Base-by-base conservation (phyloP, 2,888 invertebrate species). In the Sminthurinus aureus region DNA sequence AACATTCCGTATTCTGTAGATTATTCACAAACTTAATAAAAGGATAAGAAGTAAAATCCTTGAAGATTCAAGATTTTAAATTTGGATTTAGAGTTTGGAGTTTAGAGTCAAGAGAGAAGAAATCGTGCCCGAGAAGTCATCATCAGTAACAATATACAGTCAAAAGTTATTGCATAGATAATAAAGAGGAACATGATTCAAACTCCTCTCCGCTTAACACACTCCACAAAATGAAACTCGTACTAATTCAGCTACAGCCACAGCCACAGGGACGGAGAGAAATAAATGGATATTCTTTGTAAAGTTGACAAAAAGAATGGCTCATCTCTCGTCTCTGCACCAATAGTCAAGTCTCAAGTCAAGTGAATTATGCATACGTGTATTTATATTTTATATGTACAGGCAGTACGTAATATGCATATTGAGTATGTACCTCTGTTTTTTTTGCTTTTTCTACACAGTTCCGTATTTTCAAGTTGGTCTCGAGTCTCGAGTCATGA, bases 231-330 rank as follows among this genome's bases (percentile, higher is more conserved):
- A 64, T 3, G 64, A 64, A n/a, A 9, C 18, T 18, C 3, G 3
- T 24, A 75, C 51, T 76, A 76, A 76, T 76, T 76, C 76, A 76
- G 76, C 76, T 52, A 76, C 58, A 52, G 76, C 58, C 58, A 76
- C 76, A 51, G 8, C 79, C 78, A 81, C 81, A 38, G 38, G 38
- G 58, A 58, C 58, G 58, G 9, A 84, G 79, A 79, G 77, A 80
- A 82, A 84, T 82, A 76, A 82, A 83, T 77, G 67, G 83, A 77
- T 77, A 81, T 80, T 83, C 66, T 81, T 83, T 78, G 77, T 66
- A 58, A 84, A 84, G 84, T 83, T 84, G 84, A 84, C 84, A 83
- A 81, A 83, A 80, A 66, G 80, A 82, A 84, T 84, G 84, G 77
- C 58, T 52, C 58, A 11, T 58, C 52, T 58, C 52, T 58, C 58